Conservation (phyloP, 2,888 invertebrate genomes). For the Trichogramma evanescens region DNA sequence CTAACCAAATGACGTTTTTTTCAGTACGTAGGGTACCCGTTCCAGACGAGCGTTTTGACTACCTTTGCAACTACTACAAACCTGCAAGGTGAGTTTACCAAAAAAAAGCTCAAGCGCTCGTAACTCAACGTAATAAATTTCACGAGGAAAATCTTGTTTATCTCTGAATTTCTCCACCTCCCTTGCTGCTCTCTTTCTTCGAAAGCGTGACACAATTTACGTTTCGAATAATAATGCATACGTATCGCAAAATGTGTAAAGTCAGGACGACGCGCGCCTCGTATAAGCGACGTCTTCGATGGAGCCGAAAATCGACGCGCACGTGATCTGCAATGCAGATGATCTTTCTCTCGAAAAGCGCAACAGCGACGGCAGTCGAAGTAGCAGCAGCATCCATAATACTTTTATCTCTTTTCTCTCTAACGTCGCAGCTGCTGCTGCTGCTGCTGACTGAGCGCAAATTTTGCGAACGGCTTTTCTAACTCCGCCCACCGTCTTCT, state of each 20-base stretch:
- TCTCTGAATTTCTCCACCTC: not conserved
- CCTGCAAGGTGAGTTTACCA: conserved; percentile 72
- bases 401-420: conserved; percentile 7
- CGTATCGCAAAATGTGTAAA: not conserved
- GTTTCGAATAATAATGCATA: not conserved
- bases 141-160: not conserved
- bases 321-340: conserved; percentile 47
- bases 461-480: conserved; percentile 7
- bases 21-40: conserved; percentile 90
- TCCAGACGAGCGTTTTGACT: conserved; percentile 90
- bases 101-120: not conserved
- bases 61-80: conserved; percentile 87
- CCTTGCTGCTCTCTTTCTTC: not conserved
- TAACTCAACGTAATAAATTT: not conserved
- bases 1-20: conserved; percentile 22
- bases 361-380: too few relatives aligned
- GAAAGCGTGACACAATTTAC: too few relatives aligned
- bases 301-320: conserved; percentile 6
- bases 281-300: conserved; percentile 28
- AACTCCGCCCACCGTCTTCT: not conserved
- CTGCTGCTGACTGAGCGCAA: conserved; percentile 8
- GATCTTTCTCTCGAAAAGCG: not conserved
- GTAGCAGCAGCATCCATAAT: too few relatives aligned
- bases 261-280: too few relatives aligned
- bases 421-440: conserved; percentile 4